Conservation (phyloP, 2,113 vertebrate species). For the Scomber japonicus region DNA sequence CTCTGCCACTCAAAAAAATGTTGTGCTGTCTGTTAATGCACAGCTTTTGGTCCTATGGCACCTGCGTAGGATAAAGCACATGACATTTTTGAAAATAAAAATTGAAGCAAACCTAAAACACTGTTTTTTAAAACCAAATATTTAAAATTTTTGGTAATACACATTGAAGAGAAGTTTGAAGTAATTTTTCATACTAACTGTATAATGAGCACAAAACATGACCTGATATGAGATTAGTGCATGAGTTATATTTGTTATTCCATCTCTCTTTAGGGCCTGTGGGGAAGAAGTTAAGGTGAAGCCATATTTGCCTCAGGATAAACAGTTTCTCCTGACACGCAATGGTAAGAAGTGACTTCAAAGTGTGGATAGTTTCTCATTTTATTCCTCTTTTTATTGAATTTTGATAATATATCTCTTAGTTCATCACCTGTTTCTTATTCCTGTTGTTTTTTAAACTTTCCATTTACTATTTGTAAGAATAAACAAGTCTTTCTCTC, state of each 20-base stretch:
- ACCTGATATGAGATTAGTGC: not conserved
- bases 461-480: too few species aligned
- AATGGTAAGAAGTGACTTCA: slow-evolving; percentile 84
- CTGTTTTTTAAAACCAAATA: not conserved
- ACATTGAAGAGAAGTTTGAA: not conserved
- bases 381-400: too few species aligned
- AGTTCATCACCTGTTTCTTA: too few species aligned
- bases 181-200: not conserved
- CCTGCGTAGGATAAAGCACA: not conserved
- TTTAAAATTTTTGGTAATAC: not conserved
- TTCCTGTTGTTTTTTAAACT: too few species aligned
- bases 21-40: too few species aligned
- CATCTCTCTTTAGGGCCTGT: slow-evolving; percentile 86
- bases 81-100: not conserved
- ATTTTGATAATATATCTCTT: too few species aligned
- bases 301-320: slow-evolving; percentile 93
- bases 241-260: not conserved
- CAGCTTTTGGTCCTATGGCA: not conserved
- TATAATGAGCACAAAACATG: not conserved
- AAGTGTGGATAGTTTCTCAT: too few species aligned
- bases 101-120: not conserved
- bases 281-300: slow-evolving; percentile 97
- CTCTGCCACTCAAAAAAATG: too few species aligned
- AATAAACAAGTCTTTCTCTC: too few species aligned
- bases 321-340: slow-evolving; percentile 97